These are phyloP conservation scores for Gnathochromis pfefferi DNA, from an alignment of 2,113 vertebrate species.

Conservation along the genomic window DNA sequence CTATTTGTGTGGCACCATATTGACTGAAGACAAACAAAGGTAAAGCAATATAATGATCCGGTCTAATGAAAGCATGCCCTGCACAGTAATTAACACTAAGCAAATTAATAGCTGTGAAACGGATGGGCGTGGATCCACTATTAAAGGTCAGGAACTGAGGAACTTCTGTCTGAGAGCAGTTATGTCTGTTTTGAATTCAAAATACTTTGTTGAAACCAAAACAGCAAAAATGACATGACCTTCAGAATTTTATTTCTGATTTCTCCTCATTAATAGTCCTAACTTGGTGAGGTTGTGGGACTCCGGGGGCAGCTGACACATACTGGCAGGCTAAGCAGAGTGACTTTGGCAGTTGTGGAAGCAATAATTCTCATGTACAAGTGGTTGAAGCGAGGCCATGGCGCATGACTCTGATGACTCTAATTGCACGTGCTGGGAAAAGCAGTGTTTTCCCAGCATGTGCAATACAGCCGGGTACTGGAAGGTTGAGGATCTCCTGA, in stretches of 20 bases:
- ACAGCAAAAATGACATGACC: neutral
- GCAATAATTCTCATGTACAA: neutral
- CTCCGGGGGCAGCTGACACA: neutral
- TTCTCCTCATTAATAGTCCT: neutral
- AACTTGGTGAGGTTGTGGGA: neutral
- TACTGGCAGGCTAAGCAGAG: neutral
- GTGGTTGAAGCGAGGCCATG: neutral
- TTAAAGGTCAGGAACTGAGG: slow-evolving; percentile 33
- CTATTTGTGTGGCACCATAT: neutral
- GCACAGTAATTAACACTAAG: slow-evolving; percentile 32
- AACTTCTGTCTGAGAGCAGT: neutral
- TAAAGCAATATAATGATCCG: slow-evolving; percentile 27
- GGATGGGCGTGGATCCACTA: neutral
- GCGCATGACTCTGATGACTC: neutral
- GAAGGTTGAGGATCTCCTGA: neutral
- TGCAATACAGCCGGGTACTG: neutral
- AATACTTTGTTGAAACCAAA: neutral
- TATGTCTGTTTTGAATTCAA: neutral
- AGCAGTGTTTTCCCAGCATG: neutral
- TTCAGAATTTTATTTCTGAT: neutral
- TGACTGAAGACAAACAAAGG: slow-evolving; percentile 29
- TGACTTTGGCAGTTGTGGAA: neutral
- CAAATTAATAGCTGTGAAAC: slow-evolving; percentile 27
- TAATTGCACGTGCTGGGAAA: neutral
- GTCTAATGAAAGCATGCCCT: slow-evolving; percentile 16